Evolutionary conservation across 2,113 vertebrate species (phyloP).

Genomic region (Alethe castanea): DNA sequence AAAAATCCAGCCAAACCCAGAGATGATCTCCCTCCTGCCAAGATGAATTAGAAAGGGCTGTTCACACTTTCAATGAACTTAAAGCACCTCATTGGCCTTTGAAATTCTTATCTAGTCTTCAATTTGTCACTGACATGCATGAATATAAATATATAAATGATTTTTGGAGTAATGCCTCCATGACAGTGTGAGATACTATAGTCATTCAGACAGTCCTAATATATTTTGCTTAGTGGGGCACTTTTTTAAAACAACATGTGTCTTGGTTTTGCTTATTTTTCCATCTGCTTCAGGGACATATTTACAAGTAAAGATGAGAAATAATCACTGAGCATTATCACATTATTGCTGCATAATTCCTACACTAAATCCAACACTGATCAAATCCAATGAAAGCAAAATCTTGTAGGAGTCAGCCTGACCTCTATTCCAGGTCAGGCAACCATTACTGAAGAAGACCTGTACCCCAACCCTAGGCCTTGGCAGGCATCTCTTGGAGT

Average conservation of each 20-base stretch:
- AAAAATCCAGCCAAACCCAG: not conserved
- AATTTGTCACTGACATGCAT: not conserved
- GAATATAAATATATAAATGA: not conserved
- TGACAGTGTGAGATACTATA: not conserved
- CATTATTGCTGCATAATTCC: not conserved
- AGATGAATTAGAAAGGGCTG: not conserved
- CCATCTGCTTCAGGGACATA: not conserved
- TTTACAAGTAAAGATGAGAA: not conserved
- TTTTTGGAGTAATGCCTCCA: not conserved
- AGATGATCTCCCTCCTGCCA: not conserved
- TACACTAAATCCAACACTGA: not conserved
- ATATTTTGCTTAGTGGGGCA: not conserved
- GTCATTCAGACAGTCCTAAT: not conserved
- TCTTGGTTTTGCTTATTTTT: not conserved
- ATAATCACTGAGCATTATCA: not conserved
- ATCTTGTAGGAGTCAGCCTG: not conserved
- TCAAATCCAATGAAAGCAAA: not conserved
- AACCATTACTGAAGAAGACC: too few relatives aligned
- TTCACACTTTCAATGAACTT: not conserved
- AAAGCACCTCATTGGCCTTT: not conserved
- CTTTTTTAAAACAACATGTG: not conserved
- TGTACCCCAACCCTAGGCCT: too few relatives aligned
- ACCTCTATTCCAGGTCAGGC: too few relatives aligned
- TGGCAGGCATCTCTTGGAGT: too few relatives aligned
- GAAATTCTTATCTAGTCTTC: not conserved